Conservation (phyloP, 1,140 invertebrate genomes). For the Drosophila rhopaloa region DNA sequence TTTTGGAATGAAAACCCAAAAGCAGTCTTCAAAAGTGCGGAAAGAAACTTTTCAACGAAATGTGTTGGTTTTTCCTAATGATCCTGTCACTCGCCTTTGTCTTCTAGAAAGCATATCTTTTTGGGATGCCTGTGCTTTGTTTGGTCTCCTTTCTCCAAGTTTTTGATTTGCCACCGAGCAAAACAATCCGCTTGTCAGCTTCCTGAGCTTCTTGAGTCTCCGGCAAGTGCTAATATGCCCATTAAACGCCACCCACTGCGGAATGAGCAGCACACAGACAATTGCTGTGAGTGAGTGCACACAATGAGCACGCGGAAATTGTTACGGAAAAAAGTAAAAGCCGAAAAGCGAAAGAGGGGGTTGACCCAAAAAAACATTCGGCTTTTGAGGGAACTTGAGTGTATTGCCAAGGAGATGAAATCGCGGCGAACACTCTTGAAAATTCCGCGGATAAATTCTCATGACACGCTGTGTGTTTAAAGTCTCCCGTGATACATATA, state of each 20-base stretch:
- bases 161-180: constrained; percentile 13
- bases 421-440: constrained; percentile 16
- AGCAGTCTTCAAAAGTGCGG: too few relatives aligned
- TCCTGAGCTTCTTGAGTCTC: constrained; percentile 14
- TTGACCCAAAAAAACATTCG: constrained; percentile 60
- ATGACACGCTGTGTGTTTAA: constrained; percentile 11
- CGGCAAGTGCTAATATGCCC: constrained; percentile 52
- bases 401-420: constrained; percentile 46
- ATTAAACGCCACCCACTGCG: constrained; percentile 40
- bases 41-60: not conserved
- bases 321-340: constrained; percentile 48
- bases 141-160: constrained; percentile 10
- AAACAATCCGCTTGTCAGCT: constrained; percentile 27
- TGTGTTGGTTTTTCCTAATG: not conserved
- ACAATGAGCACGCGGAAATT: constrained; percentile 46
- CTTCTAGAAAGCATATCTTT: constrained; percentile 5
- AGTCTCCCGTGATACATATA: not conserved
- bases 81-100: constrained; percentile 12
- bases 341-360: constrained; percentile 13
- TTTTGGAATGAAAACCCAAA: not conserved
- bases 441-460: constrained; percentile 12
- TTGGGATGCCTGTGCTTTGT: constrained; percentile 1
- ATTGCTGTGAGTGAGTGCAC: constrained; percentile 25
- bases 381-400: constrained; percentile 36
- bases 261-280: constrained; percentile 32